Conservation (phyloP, 2,113 vertebrate genomes). For the Podocnemis expansa region DNA sequence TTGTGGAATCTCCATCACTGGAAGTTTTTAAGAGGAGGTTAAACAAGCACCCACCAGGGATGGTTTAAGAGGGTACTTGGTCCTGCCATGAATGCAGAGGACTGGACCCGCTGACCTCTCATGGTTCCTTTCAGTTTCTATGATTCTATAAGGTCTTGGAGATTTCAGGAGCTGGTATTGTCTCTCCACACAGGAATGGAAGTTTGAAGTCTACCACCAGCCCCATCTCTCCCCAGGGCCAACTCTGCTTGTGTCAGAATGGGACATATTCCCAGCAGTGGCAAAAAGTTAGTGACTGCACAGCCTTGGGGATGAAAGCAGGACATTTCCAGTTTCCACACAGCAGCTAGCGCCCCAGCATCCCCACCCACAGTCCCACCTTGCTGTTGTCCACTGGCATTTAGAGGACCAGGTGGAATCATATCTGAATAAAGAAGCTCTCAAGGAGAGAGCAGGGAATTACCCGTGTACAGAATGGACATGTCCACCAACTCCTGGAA, state of each 20-base stretch:
- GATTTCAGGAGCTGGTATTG: neutral
- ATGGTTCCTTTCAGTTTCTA: no score
- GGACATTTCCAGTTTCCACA: neutral
- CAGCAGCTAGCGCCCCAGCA: neutral
- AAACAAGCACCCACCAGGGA: no score
- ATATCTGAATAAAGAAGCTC: neutral
- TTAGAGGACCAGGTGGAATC: neutral
- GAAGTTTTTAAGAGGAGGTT: no score
- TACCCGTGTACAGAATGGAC: neutral
- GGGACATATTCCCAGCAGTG: neutral
- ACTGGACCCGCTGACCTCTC: no score
- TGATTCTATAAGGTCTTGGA: neutral
- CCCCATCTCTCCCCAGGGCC: neutral
- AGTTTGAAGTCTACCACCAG: neutral
- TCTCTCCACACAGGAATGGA: neutral
- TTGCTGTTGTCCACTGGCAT: neutral
- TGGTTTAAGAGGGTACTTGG: no score
- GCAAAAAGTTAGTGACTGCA: neutral
- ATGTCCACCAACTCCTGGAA: constrained; percentile 28
- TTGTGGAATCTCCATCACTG: no score
- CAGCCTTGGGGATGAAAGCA: neutral
- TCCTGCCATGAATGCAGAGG: no score
- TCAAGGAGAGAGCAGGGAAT: neutral
- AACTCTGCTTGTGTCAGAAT: neutral
- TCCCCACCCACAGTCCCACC: neutral